Evolutionary conservation across 2,797 vertebrate genomes (phyloP).

Genomic region (Pogoniulus pusillus): DNA sequence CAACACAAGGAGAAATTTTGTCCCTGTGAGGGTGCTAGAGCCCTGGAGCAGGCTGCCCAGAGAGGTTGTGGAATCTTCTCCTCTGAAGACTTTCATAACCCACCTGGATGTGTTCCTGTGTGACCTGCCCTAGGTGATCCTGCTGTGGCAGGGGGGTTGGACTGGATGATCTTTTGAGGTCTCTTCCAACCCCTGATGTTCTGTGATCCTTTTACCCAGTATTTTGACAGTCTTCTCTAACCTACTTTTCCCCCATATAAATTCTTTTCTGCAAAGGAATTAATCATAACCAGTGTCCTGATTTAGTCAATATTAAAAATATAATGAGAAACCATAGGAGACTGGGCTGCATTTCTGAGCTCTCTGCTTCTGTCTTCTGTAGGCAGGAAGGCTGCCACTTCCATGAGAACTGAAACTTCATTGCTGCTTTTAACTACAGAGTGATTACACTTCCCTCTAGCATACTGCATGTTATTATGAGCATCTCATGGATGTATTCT

Average conservation of each 20-base stretch:
- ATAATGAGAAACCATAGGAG: neutral
- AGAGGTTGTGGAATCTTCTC: no score
- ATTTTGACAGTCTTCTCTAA: neutral
- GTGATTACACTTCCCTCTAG: slow-evolving; percentile 13
- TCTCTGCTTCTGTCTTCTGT: neutral
- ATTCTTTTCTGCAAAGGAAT: neutral
- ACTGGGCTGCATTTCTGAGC: neutral
- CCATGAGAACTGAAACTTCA: slow-evolving; percentile 9
- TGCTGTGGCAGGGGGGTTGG: no score
- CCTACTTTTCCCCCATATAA: neutral
- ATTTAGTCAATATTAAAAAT: slow-evolving; percentile 30
- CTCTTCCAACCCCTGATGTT: no score
- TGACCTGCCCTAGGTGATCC: no score
- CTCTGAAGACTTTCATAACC: no score
- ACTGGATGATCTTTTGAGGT: no score
- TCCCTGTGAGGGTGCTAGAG: no score
- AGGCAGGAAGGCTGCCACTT: slow-evolving; percentile 14
- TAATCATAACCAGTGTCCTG: neutral
- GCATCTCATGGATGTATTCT: slow-evolving; percentile 4
- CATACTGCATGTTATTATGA: neutral
- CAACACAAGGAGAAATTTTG: no score
- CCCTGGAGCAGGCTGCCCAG: no score
- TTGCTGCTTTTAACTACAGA: slow-evolving; percentile 29
- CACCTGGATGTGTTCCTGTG: no score
- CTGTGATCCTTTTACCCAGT: neutral